phyloP scores from a whole-genome alignment of 2,113 vertebrate species.

The Bucco capensis region DNA sequence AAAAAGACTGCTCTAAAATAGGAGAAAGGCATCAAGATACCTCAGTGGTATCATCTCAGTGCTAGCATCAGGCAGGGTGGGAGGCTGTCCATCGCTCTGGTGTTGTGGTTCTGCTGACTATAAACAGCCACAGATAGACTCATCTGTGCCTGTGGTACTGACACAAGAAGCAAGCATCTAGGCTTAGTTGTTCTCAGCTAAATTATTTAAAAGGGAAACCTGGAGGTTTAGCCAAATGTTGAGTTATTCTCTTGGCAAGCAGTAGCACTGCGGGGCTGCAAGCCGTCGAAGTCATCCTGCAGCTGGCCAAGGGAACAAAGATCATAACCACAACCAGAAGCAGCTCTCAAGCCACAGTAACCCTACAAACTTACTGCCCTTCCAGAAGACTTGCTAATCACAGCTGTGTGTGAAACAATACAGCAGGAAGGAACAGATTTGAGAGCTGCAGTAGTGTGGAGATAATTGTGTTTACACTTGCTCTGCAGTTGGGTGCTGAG shows the following conservation, averaged over 20 bases:
- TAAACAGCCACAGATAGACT: not conserved
- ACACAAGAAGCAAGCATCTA: not conserved
- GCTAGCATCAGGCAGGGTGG: not conserved
- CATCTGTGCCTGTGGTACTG: not conserved
- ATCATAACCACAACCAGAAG: not conserved
- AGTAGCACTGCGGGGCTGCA: not conserved
- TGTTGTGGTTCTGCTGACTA: not conserved
- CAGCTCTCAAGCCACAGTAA: not conserved
- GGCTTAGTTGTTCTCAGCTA: not conserved
- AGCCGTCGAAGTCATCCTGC: not conserved
- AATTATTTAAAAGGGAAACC: not conserved
- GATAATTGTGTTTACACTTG: conserved; percentile 16
- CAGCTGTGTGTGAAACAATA: not conserved
- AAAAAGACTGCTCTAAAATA: not conserved
- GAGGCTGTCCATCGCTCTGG: not conserved
- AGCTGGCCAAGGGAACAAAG: not conserved
- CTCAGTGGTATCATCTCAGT: not conserved
- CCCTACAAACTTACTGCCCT: not conserved
- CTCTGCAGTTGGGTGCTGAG: not conserved
- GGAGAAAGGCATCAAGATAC: not conserved
- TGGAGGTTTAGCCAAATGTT: not conserved
- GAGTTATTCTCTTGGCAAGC: conserved; percentile 1
- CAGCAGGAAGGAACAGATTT: not conserved
- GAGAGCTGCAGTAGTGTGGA: not conserved
- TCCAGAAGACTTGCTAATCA: not conserved